These are phyloP conservation scores for Neolamprologus variostigma DNA, from an alignment of 2,113 vertebrate species.

Conservation along the genomic window DNA sequence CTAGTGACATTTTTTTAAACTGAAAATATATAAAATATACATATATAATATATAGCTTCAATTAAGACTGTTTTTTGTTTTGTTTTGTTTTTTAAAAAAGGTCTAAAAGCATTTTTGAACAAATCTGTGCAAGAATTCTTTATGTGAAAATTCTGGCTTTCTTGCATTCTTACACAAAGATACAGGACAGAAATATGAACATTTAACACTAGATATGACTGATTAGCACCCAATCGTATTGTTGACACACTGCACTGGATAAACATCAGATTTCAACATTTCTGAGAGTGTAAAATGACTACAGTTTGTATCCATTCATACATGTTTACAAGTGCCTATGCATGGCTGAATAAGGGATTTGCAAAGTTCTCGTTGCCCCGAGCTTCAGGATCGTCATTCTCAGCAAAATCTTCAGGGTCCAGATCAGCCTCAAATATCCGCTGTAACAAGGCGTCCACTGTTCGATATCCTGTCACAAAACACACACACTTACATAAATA, in stretches of 20 bases:
- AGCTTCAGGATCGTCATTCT: slow-evolving; percentile 69
- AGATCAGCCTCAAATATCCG: slow-evolving; percentile 90
- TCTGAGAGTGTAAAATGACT: neutral
- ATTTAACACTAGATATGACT: neutral
- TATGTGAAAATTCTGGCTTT: slow-evolving; percentile 15
- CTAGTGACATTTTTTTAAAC: neutral
- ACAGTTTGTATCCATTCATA: neutral
- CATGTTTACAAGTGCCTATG: neutral
- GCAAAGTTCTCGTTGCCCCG: slow-evolving; percentile 42
- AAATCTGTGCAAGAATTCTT: slow-evolving; percentile 4
- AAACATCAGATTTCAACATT: neutral
- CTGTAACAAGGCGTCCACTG: slow-evolving; percentile 85
- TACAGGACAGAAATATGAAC: slow-evolving; percentile 2
- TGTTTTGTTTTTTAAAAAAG: neutral
- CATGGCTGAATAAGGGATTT: slow-evolving; percentile 58
- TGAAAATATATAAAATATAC: neutral
- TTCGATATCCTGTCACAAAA: slow-evolving; percentile 77
- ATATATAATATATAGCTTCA: neutral
- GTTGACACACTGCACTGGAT: neutral
- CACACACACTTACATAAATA: neutral
- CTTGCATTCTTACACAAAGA: neutral
- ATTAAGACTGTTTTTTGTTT: no score
- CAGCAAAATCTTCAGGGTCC: slow-evolving; percentile 73
- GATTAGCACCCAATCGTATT: neutral
- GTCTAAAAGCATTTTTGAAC: neutral